phyloP scores from a whole-genome alignment of 2,888 invertebrate genomes.

The Apocheima hispidaria region DNA sequence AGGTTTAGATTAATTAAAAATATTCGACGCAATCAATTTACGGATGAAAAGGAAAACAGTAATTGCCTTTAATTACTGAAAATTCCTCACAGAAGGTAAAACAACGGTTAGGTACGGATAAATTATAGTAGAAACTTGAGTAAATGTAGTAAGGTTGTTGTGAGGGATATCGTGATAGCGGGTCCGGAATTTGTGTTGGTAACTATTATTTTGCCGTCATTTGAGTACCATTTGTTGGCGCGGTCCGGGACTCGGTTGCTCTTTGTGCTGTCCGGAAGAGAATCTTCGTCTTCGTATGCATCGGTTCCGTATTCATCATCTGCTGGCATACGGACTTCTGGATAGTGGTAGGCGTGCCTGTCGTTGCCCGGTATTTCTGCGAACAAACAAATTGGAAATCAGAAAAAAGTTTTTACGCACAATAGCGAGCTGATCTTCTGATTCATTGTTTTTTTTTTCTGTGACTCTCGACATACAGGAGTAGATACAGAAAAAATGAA shows the following conservation, averaged over 20 bases:
- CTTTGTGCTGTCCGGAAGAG: conserved; percentile 66
- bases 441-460: too few species aligned
- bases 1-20: conserved; percentile 49
- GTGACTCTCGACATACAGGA: too few species aligned
- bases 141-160: conserved; percentile 37
- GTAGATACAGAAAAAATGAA: too few species aligned
- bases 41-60: conserved; percentile 31
- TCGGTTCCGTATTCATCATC: conserved; percentile 80
- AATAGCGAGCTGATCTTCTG: too few species aligned
- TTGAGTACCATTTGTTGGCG: conserved; percentile 83
- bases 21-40: conserved; percentile 39
- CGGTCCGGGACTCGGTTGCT: conserved; percentile 80
- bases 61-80: conserved; percentile 34
- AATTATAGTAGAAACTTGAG: conserved; percentile 46
- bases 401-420: background rate
- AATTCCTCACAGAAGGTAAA: conserved; percentile 31
- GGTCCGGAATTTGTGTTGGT: conserved; percentile 58
- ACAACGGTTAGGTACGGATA: conserved; percentile 34
- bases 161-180: conserved; percentile 39
- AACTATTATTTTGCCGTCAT: conserved; percentile 71
- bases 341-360: conserved; percentile 76
- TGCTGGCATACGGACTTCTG: conserved; percentile 71
- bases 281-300: conserved; percentile 71
- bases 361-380: conserved; percentile 84
- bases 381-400: conserved; percentile 32